Evolutionary conservation across 1,140 invertebrate species (phyloP).

Genomic region (Caenorhabditis brenneri): DNA sequence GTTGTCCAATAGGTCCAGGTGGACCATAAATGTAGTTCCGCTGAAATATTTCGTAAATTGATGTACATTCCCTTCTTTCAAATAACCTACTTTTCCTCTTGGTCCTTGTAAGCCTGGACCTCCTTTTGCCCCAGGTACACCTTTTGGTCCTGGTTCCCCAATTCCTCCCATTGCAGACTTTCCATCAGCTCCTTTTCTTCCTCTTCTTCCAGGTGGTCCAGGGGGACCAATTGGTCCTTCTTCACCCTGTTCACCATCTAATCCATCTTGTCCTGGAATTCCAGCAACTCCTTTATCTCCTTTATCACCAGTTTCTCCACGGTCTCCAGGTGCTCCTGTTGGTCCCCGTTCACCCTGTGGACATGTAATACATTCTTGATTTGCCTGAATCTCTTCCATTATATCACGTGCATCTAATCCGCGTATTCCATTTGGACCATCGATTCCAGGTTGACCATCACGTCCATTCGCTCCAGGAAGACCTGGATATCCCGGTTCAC

Average conservation of each 20-base stretch:
- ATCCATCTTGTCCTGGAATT: constrained; percentile 54
- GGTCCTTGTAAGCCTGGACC: constrained; percentile 53
- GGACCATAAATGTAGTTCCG: constrained; percentile 53
- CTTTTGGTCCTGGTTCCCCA: constrained; percentile 52
- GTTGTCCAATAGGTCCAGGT: constrained; percentile 47
- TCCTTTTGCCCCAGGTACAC: constrained; percentile 52
- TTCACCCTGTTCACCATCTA: constrained; percentile 55
- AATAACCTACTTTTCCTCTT: constrained; percentile 27
- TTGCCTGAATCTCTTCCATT: constrained; percentile 40
- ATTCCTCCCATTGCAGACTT: constrained; percentile 48
- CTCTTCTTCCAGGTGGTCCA: constrained; percentile 30
- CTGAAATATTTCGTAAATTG: no score
- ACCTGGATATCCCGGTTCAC: constrained; percentile 10
- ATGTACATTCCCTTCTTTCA: neutral
- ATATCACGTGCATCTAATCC: constrained; percentile 18
- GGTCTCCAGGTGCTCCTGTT: constrained; percentile 44
- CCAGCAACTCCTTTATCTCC: constrained; percentile 51
- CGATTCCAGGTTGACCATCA: neutral
- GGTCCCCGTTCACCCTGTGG: constrained; percentile 44
- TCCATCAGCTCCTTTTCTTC: constrained; percentile 31
- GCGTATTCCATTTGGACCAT: constrained; percentile 20
- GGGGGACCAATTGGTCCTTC: constrained; percentile 52
- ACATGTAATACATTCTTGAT: constrained; percentile 31
- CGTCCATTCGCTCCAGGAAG: constrained; percentile 12
- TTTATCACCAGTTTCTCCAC: constrained; percentile 47